Conservation (phyloP, 2,888 invertebrate species). For the Tryphoninae sp. region DNA sequence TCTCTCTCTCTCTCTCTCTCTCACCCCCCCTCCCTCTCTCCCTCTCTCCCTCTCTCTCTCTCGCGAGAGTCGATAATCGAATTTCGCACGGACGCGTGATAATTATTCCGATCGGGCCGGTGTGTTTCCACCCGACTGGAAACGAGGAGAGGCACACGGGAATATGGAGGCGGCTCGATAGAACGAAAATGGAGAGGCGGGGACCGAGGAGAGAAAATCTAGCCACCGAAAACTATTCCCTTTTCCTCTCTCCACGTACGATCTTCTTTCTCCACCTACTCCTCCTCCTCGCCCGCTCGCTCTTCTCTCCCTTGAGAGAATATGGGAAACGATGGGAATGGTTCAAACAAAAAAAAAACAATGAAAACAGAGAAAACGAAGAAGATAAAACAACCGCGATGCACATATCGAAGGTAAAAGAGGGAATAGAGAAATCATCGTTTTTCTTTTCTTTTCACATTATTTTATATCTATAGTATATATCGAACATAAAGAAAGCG, state of each 20-base stretch:
- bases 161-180: conserved; percentile 28
- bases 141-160: conserved; percentile 50
- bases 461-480: conserved; percentile 7
- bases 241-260: neutral
- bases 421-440: conserved; percentile 45
- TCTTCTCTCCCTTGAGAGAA: conserved; percentile 28
- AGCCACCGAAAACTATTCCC: conserved; percentile 12
- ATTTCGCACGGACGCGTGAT: conserved; percentile 55
- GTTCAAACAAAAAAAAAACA: conserved; percentile 38
- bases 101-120: conserved; percentile 55
- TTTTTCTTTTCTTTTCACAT: conserved; percentile 15
- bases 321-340: conserved; percentile 26
- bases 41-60: conserved; percentile 21
- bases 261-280: neutral
- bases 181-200: conserved; percentile 1
- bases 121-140: conserved; percentile 51
- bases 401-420: conserved; percentile 25
- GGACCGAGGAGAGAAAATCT: conserved; percentile 18
- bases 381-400: conserved; percentile 38
- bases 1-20: conserved; percentile 12
- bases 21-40: conserved; percentile 20
- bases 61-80: conserved; percentile 52
- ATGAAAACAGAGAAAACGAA: conserved; percentile 28
- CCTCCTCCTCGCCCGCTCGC: neutral
- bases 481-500: too few species aligned